Conservation (phyloP, 2,113 vertebrate genomes). For the Cyprinus carpio region DNA sequence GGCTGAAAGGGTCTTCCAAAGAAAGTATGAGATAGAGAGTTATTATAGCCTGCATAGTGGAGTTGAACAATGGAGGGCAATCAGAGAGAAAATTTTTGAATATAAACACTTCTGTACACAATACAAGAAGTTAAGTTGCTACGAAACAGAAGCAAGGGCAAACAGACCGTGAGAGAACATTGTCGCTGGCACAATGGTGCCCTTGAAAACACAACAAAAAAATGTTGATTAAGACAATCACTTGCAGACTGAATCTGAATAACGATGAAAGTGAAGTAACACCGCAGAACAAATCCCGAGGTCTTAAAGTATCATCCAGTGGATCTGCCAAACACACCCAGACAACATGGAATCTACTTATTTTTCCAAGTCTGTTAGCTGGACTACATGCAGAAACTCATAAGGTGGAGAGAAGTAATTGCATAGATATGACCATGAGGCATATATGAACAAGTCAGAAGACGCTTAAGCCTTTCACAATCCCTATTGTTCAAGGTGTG, state of each 20-base stretch:
- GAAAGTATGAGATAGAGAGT: slow-evolving; percentile 52
- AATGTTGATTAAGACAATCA: background rate
- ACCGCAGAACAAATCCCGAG: background rate
- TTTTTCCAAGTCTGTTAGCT: background rate
- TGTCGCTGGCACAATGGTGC: background rate
- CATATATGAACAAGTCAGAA: background rate
- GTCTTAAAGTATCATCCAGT: slow-evolving; percentile 18
- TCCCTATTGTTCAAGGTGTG: background rate
- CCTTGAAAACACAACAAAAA: background rate
- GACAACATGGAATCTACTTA: background rate
- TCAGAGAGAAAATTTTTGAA: background rate
- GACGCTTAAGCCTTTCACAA: background rate
- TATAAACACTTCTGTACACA: background rate
- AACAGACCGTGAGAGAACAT: background rate
- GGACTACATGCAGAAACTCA: background rate
- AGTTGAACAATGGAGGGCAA: slow-evolving; percentile 40
- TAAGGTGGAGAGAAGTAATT: background rate
- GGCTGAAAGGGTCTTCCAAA: slow-evolving; percentile 62
- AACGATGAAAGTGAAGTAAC: slow-evolving; percentile 1
- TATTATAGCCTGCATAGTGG: slow-evolving; percentile 67
- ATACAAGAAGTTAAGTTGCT: background rate
- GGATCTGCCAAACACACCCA: background rate
- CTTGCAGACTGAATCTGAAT: background rate
- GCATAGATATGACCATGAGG: background rate
- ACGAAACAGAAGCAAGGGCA: slow-evolving; percentile 2